Base-by-base conservation (phyloP, 2,797 vertebrate species). In the Epinephelus awoara region DNA sequence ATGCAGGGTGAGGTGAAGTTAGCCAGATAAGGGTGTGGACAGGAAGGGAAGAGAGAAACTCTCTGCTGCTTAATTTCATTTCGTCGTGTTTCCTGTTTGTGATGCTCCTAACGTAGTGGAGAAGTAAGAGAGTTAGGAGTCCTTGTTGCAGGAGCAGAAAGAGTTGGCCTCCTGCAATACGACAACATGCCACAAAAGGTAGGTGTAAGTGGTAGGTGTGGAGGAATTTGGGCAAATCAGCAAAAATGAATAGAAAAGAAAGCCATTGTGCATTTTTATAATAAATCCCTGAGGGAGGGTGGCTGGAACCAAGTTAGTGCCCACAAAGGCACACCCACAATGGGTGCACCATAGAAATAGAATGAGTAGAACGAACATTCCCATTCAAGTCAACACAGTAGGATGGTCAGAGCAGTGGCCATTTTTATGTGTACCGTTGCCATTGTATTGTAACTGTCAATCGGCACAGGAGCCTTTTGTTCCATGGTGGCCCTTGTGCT, bases 221-320 rank as follows among this genome's bases (percentile, higher is more conserved):
- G 11, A 25, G 25, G 21, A 12, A 61, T 6, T 40, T 55, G n/a
- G 27, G 40, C 10, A 52, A 65, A 70, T 44, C 17, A 19, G 40
- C 38, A 52, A 38, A 52, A 64, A 63, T n/a, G 42, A 47, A 42
- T 50, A 4, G 12, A 54, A 51, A 50, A 50, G 3, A 44, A 44
- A 52, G 9, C 29, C 61, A 13, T 15, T 29, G 21, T 23, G 75
- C 14, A 25, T 58, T 55, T 79, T 56, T 42, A 21, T 67, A 62
- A 55, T 56, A 42, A 46, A 47, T 67, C 27, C 63, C 55, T 10
- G 40, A 61, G 56, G 50, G 29, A 74, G 58, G 15, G 2, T 38
- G 2, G 38, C 19, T 63, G 42, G 42, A 56, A 49, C 8, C 17
- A 56, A 4, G 18, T 10, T 12, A 50, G 17, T 40, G 51, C 23